Evolutionary conservation across 2,113 vertebrate genomes (phyloP).

Genomic region (Menura novaehollandiae): DNA sequence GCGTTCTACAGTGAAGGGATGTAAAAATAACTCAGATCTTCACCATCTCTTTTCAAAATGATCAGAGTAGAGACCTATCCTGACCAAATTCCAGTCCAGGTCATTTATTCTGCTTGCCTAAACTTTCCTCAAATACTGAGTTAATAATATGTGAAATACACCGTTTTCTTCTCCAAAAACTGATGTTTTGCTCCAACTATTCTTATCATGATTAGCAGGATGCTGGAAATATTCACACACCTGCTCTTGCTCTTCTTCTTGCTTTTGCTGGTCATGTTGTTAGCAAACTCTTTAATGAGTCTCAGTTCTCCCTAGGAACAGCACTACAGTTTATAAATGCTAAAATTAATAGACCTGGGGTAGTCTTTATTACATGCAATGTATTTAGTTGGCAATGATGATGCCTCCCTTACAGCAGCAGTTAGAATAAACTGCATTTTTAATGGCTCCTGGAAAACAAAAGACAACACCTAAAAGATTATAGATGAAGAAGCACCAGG

Average conservation of each 20-base stretch:
- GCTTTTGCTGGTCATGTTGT: conserved; percentile 17
- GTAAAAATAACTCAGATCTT: neutral
- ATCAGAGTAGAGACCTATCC: neutral
- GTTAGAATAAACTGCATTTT: conserved; percentile 31
- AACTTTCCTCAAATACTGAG: neutral
- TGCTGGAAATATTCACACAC: neutral
- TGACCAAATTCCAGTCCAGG: neutral
- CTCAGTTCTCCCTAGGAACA: neutral
- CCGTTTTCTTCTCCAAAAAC: neutral
- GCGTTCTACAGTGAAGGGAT: neutral
- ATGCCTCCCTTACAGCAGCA: conserved; percentile 24
- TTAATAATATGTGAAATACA: neutral
- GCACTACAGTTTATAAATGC: conserved; percentile 28
- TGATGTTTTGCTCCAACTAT: neutral
- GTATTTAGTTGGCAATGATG: conserved; percentile 26
- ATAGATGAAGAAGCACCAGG: conserved; percentile 17
- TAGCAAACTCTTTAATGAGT: conserved; percentile 24
- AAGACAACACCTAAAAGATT: conserved; percentile 14
- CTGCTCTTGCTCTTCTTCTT: neutral
- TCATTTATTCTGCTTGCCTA: neutral
- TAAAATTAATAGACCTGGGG: conserved; percentile 49
- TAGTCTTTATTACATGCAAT: conserved; percentile 50
- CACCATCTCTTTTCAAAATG: neutral
- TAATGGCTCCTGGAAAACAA: conserved; percentile 49
- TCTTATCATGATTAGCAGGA: neutral